Percentiles rank a stretch among this genome's conserved stretches.
These are phyloP conservation scores for Diadumene lineata DNA, from an alignment of 92 coral and sea anemone genomes.

Conservation along the genomic window DNA sequence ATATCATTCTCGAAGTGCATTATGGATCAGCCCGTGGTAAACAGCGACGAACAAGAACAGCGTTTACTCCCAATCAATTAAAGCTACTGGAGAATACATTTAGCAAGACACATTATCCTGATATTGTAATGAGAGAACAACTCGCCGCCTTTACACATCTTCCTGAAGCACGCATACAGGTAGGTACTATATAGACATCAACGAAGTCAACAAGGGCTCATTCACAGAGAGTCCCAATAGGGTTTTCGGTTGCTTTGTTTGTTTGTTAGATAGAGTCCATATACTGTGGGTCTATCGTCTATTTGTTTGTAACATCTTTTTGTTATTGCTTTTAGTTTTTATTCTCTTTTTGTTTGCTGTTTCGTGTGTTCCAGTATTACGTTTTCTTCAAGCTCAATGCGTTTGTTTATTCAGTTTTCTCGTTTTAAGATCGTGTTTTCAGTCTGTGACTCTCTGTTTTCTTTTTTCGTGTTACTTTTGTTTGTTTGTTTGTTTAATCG, in stretches of 20 bases:
- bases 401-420: no score
- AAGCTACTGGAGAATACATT: conserved; percentile 83
- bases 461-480: not conserved
- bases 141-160: conserved; percentile 81
- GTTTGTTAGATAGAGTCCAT: no score
- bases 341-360: no score
- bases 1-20: conserved; percentile 93
- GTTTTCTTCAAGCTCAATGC: no score
- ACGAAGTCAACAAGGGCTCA: no score
- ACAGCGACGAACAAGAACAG: conserved; percentile 93
- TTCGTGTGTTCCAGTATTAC: no score
- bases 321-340: no score
- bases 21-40: conserved; percentile 80
- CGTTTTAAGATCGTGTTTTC: no score
- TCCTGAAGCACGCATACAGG: conserved; percentile 93
- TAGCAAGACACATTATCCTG: conserved; percentile 92
- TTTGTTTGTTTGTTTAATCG: not conserved
- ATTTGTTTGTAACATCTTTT: no score
- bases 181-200: not conserved
- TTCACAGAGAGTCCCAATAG: no score
- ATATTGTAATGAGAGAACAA: conserved; percentile 88
- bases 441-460: not conserved
- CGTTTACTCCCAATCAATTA: conserved; percentile 94
- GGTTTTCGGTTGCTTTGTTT: no score
- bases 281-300: no score